Conservation (phyloP, 1,140 invertebrate genomes). For the Neotoxoptera formosana region DNA sequence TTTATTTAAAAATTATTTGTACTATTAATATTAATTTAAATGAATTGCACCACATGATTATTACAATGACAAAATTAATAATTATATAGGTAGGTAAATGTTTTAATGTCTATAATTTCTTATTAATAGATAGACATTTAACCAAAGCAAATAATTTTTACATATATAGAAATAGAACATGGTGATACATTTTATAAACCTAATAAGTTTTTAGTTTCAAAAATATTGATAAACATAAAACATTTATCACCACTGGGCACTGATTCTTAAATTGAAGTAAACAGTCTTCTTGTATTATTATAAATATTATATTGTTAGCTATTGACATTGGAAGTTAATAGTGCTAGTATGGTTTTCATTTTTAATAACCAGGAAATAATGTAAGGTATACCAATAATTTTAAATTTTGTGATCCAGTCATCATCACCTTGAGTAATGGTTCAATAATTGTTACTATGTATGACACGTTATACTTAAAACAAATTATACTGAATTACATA, state of each 20-base stretch:
- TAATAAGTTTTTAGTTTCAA: background rate
- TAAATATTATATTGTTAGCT: background rate
- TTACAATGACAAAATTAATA: background rate
- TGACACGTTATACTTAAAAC: background rate
- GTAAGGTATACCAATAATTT: background rate
- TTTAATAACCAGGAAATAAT: slow-evolving; percentile 18
- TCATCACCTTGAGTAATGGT: background rate
- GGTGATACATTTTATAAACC: no score
- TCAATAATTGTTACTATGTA: background rate
- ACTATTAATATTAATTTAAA: background rate
- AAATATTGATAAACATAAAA: background rate
- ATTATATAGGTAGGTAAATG: background rate
- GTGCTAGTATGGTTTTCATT: background rate
- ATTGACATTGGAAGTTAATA: slow-evolving; percentile 17
- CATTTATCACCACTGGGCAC: background rate
- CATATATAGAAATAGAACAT: background rate
- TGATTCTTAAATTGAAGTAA: background rate
- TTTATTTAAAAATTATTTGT: no score
- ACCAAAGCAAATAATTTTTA: background rate
- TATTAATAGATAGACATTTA: background rate
- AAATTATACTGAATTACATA: background rate
- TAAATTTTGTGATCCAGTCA: background rate
- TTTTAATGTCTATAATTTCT: background rate
- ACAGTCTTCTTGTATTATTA: background rate
- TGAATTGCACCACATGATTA: no score